Evolutionary conservation across 1,140 invertebrate genomes (phyloP).

Genomic region (Monomorium pharaonis): DNA sequence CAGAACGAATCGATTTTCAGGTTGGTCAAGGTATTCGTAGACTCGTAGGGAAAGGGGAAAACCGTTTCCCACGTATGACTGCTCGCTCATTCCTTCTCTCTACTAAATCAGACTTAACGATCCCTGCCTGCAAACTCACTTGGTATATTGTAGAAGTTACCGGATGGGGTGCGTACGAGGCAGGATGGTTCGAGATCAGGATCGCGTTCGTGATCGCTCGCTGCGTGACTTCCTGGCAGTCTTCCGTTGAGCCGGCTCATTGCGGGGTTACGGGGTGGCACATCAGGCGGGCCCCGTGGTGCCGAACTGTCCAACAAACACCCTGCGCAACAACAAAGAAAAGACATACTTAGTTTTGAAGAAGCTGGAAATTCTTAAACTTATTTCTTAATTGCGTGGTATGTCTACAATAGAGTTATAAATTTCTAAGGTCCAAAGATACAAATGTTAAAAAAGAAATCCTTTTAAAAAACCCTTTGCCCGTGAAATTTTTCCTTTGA

Average conservation of each 20-base stretch:
- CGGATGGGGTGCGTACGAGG: conserved; percentile 94
- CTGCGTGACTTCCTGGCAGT: conserved; percentile 89
- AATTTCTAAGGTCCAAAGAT: background rate
- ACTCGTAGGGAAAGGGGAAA: background rate
- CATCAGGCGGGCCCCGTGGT: conserved; percentile 92
- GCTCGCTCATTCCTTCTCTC: background rate
- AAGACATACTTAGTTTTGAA: background rate
- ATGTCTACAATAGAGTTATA: conserved; percentile 11
- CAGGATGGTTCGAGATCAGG: conserved; percentile 96
- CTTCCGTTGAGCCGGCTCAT: conserved; percentile 95
- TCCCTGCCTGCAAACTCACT: conserved; percentile 82
- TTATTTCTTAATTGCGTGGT: background rate
- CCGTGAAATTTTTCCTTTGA: background rate
- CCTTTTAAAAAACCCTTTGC: background rate
- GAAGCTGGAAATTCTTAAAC: background rate
- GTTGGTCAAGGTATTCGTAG: background rate
- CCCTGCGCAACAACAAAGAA: conserved; percentile 88
- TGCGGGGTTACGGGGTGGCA: conserved; percentile 94
- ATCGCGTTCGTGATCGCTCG: conserved; percentile 89
- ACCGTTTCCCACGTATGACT: conserved; percentile 51
- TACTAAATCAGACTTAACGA: conserved; percentile 50
- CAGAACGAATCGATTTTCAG: background rate
- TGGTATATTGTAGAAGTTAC: conserved; percentile 95
- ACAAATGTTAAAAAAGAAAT: background rate
- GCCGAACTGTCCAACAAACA: conserved; percentile 93